These are phyloP conservation scores for Okapia johnstoni DNA, from an alignment of 2,113 vertebrate genomes.

Conservation along the genomic window DNA sequence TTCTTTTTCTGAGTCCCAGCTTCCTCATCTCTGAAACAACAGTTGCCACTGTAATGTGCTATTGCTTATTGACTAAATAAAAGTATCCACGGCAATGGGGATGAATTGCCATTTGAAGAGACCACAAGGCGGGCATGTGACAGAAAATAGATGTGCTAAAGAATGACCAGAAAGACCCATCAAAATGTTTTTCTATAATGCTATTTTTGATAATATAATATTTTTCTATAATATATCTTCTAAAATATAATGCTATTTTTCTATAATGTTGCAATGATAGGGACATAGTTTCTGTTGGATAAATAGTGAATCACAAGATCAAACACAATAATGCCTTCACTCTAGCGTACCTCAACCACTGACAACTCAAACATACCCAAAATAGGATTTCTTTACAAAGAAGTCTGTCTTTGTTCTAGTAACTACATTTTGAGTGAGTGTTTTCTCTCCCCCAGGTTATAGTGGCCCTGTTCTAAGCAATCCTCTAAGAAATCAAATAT, in stretches of 20 bases:
- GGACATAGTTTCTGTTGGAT: constrained; percentile 56
- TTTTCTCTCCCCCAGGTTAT: constrained; percentile 29
- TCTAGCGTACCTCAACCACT: background rate
- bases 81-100: constrained; percentile 1
- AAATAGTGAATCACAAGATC: background rate
- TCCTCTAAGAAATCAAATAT: constrained; percentile 19
- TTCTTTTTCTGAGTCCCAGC: background rate
- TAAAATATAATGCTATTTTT: background rate
- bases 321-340: background rate
- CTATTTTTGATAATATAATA: background rate
- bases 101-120: background rate
- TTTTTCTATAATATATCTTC: background rate
- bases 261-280: background rate
- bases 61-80: background rate
- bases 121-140: background rate
- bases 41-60: background rate
- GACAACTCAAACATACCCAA: constrained; percentile 47
- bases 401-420: constrained; percentile 5
- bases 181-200: constrained; percentile 34
- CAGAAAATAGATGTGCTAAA: constrained; percentile 15
- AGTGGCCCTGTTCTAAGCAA: constrained; percentile 27
- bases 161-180: background rate
- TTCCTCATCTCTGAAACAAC: background rate
- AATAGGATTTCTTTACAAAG: constrained; percentile 42
- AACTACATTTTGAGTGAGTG: constrained; percentile 47